phyloP scores from a whole-genome alignment of 64 coral and sea anemone species.

The Astreopora myriophthalma region DNA sequence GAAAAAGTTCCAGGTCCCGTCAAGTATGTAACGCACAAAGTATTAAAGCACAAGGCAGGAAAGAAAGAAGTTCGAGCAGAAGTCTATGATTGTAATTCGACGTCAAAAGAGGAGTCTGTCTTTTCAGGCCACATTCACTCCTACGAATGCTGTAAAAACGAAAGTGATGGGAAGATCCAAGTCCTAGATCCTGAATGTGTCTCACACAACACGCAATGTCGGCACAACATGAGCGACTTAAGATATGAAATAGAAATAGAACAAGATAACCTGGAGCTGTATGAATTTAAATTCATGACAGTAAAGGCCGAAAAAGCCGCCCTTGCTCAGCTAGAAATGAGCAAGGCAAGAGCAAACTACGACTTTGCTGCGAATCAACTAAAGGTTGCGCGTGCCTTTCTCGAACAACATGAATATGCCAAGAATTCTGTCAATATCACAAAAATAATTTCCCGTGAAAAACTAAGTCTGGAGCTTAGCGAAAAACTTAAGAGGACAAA shows the following conservation, averaged over 20 bases:
- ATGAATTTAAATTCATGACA: background rate
- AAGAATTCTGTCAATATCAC: background rate
- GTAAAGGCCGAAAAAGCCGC: background rate
- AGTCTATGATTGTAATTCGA: background rate
- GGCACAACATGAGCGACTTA: background rate
- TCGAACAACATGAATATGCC: background rate
- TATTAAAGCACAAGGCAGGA: background rate
- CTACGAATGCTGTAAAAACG: background rate
- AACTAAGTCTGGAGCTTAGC: background rate
- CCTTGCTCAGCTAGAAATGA: conserved; percentile 2
- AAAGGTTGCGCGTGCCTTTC: background rate
- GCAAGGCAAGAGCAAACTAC: background rate
- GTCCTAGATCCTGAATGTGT: conserved; percentile 11
- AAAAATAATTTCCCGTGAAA: background rate
- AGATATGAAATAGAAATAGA: background rate
- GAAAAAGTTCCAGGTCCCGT: background rate
- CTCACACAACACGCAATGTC: background rate
- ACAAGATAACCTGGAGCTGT: background rate
- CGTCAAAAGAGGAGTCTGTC: background rate
- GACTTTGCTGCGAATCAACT: background rate
- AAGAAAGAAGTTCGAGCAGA: background rate
- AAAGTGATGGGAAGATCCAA: background rate
- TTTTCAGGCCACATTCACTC: background rate
- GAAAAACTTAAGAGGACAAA: background rate
- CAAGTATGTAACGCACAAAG: background rate